Conservation (phyloP, 2,888 invertebrate species). For the Monopis laevigella region DNA sequence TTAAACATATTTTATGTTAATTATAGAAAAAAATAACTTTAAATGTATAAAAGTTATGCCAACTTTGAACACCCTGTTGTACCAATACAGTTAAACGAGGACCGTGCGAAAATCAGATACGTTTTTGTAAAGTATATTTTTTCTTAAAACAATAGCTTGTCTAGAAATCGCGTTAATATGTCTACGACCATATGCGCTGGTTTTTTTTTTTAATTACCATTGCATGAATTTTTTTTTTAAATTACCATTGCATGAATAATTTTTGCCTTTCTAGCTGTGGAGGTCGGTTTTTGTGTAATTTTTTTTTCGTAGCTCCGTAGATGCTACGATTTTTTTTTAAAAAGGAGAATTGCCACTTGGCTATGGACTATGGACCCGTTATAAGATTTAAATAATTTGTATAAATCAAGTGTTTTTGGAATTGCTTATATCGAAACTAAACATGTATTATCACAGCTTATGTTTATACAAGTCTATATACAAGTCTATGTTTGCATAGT, state of each 20-base stretch:
- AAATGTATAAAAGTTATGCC: too few species aligned
- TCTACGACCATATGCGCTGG: conserved; percentile 8
- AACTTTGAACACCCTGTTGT: conserved; percentile 43
- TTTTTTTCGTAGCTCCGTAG: too few species aligned
- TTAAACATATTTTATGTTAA: too few species aligned
- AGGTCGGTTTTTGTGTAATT: conserved; percentile 23
- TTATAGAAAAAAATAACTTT: conserved; percentile 20
- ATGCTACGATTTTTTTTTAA: too few species aligned
- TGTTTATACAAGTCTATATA: too few species aligned
- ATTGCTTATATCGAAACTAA: too few species aligned
- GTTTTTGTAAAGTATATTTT: conserved; percentile 51
- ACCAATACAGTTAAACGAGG: conserved; percentile 37
- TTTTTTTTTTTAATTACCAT: not conserved
- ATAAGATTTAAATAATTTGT: too few species aligned
- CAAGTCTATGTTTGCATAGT: too few species aligned
- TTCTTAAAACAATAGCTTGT: conserved; percentile 30
- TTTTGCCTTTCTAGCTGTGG: conserved; percentile 30
- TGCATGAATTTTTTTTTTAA: conserved; percentile 25
- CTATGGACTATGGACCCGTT: too few species aligned
- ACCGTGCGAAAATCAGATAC: conserved; percentile 65
- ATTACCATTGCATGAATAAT: conserved; percentile 19
- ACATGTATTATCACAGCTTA: too few species aligned
- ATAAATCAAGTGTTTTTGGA: too few species aligned
- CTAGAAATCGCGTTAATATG: conserved; percentile 11
- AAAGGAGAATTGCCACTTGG: too few species aligned